These are phyloP conservation scores for Trachelus stipa DNA, from an alignment of 2,888 invertebrate species.

Conservation along the genomic window DNA sequence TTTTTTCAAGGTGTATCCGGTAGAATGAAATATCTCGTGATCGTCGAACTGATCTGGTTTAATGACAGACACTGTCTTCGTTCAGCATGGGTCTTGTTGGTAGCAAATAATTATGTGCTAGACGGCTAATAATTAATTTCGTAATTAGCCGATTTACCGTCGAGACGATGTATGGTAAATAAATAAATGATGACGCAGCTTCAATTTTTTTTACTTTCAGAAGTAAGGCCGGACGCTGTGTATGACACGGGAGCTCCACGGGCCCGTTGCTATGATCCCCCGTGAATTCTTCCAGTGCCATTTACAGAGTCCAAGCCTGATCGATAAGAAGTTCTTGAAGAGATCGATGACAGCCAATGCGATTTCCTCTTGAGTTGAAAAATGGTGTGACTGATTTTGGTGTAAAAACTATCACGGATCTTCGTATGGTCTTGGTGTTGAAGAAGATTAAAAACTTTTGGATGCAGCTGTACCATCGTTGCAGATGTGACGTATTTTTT, in stretches of 20 bases:
- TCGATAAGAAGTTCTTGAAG: background rate
- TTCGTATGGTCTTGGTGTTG: background rate
- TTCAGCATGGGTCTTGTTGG: background rate
- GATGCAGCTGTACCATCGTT: background rate
- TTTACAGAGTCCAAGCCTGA: slow-evolving; percentile 73
- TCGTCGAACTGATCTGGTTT: no score
- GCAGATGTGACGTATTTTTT: background rate
- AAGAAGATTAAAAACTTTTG: background rate
- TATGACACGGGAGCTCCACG: slow-evolving; percentile 68
- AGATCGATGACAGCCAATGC: background rate
- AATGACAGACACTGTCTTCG: background rate
- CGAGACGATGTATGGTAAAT: background rate
- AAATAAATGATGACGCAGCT: background rate
- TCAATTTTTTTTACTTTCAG: background rate
- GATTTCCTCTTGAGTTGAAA: background rate
- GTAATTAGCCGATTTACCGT: background rate
- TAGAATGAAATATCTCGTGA: no score
- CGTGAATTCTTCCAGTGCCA: slow-evolving; percentile 92
- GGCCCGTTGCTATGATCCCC: slow-evolving; percentile 70
- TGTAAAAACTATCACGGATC: background rate
- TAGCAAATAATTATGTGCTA: background rate
- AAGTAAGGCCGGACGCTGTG: slow-evolving; percentile 60
- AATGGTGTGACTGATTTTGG: background rate
- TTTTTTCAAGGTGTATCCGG: no score
- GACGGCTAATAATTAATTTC: background rate